These are phyloP conservation scores for Microvelia longipes DNA, from an alignment of 1,140 invertebrate species.

Conservation along the genomic window DNA sequence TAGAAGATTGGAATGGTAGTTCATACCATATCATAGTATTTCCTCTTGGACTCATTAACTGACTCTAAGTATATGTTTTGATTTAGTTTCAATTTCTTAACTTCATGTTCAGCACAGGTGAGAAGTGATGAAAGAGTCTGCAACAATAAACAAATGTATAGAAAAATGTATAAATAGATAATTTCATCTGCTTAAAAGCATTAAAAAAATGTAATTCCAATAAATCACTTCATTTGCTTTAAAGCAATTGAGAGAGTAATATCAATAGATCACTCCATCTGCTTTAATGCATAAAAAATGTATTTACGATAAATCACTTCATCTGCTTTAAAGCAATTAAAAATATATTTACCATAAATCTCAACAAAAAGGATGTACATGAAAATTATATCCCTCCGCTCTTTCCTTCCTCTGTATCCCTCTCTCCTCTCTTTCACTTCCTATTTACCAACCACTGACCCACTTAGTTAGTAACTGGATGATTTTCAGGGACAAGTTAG, in stretches of 20 bases:
- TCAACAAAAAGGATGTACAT: too few species aligned
- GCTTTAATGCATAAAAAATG: neutral
- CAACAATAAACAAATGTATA: neutral
- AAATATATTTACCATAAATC: too few species aligned
- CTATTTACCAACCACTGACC: too few species aligned
- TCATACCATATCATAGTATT: neutral
- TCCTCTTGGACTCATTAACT: neutral
- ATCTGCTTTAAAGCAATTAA: too few species aligned
- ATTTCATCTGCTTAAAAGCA: neutral
- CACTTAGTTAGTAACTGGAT: too few species aligned
- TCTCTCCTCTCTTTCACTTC: too few species aligned
- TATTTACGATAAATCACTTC: neutral
- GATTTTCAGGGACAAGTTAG: too few species aligned
- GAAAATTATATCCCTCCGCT: too few species aligned
- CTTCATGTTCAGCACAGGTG: neutral
- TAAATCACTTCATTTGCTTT: neutral
- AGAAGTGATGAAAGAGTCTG: neutral
- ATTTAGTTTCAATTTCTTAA: neutral
- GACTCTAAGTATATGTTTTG: neutral
- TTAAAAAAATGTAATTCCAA: neutral
- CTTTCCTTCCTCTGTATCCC: too few species aligned
- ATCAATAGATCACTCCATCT: neutral
- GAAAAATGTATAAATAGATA: neutral
- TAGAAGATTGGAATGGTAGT: too few species aligned
- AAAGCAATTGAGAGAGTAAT: neutral